Percentiles rank a stretch among this genome's conserved stretches.
Conservation (phyloP, 23 tunicate genomes). For the Diplosoma virens region DNA sequence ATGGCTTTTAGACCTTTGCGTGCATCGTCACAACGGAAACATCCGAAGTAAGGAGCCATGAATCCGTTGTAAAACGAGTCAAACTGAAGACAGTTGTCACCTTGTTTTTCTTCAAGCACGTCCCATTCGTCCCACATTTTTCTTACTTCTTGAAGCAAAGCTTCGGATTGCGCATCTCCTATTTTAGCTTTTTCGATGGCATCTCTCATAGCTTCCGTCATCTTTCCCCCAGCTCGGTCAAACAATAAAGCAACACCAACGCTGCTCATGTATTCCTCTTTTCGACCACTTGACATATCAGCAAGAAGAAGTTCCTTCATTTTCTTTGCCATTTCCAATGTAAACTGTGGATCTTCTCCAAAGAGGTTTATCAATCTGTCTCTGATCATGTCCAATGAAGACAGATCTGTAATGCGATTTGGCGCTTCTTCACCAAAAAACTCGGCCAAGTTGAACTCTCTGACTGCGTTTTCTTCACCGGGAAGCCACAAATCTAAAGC, state of each 20-base stretch:
- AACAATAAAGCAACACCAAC: constrained; percentile 25
- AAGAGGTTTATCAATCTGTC: not conserved
- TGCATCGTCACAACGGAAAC: constrained; percentile 30
- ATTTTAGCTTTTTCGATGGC: constrained; percentile 7
- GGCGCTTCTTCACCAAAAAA: constrained; percentile 17
- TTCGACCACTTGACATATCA: constrained; percentile 10
- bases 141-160: not conserved
- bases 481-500: constrained; percentile 34
- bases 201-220: constrained; percentile 14
- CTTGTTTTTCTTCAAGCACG: not conserved
- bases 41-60: constrained; percentile 39
- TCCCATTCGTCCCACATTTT: constrained; percentile 43
- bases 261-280: constrained; percentile 28
- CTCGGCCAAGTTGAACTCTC: constrained; percentile 16
- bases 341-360: constrained; percentile 9
- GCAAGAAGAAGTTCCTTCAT: constrained; percentile 23
- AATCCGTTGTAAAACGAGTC: constrained; percentile 41
- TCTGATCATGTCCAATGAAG: constrained; percentile 15
- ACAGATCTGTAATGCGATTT: constrained; percentile 25
- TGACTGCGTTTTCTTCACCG: constrained; percentile 11
- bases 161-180: not conserved
- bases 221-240: constrained; percentile 29
- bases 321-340: not conserved
- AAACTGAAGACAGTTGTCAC: constrained; percentile 23
- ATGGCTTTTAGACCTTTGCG: constrained; percentile 26